These are phyloP conservation scores for Ecdyonurus torrentis DNA, from an alignment of 2,888 invertebrate species.

Conservation along the genomic window DNA sequence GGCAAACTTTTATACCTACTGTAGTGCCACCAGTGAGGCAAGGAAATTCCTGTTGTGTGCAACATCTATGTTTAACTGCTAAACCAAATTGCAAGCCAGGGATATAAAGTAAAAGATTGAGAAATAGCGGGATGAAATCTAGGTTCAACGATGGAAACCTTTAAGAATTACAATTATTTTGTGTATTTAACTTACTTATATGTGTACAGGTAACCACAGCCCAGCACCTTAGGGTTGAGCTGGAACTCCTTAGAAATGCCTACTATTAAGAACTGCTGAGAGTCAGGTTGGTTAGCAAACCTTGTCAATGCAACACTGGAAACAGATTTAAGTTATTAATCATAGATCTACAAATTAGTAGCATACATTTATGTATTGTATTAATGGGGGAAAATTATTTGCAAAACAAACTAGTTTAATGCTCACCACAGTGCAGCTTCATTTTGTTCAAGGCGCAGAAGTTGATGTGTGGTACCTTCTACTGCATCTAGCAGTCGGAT, in stretches of 20 bases:
- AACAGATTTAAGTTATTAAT: conserved; percentile 15
- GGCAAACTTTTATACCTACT: too few relatives aligned
- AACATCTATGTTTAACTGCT: too few relatives aligned
- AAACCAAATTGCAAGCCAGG: too few relatives aligned
- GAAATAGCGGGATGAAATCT: too few relatives aligned
- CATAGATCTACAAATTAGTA: too few relatives aligned
- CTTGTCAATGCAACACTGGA: conserved; percentile 57
- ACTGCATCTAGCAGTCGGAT: conserved; percentile 78
- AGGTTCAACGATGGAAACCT: too few relatives aligned
- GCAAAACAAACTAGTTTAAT: conserved; percentile 10
- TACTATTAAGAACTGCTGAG: conserved; percentile 50
- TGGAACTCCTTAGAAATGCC: conserved; percentile 85
- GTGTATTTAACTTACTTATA: conserved; percentile 47
- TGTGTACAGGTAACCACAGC: conserved; percentile 71
- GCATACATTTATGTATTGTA: conserved; percentile 5
- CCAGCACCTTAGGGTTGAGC: conserved; percentile 69
- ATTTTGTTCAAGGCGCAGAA: conserved; percentile 79
- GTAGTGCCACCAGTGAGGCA: too few relatives aligned
- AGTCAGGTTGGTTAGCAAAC: conserved; percentile 48
- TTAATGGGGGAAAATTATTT: conserved; percentile 13
- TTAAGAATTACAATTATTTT: too few relatives aligned
- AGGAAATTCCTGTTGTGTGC: too few relatives aligned
- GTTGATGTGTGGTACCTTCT: conserved; percentile 56
- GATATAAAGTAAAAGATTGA: too few relatives aligned
- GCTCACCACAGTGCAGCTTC: conserved; percentile 79